Percentiles rank a stretch among this genome's conserved stretches.
Conservation (phyloP, 2,113 vertebrate genomes). For the Orycteropus afer region DNA sequence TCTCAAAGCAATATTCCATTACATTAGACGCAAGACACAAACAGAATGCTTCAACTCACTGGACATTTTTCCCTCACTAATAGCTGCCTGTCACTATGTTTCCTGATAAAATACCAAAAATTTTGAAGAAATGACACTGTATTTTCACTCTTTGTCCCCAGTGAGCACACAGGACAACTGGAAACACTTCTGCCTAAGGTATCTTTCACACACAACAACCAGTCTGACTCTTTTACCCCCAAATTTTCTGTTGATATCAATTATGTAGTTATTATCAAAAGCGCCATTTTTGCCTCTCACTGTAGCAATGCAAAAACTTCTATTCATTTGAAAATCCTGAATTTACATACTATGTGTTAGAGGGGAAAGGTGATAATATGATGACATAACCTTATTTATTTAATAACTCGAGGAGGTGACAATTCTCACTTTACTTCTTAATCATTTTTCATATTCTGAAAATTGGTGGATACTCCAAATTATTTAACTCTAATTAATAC, state of each 20-base stretch:
- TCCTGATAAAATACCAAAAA: not conserved
- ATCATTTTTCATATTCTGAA: not conserved
- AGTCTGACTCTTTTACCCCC: not conserved
- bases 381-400: slow-evolving; percentile 18
- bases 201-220: not conserved
- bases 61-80: not conserved
- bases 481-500: not conserved
- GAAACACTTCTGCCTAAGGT: not conserved
- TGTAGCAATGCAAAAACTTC: not conserved
- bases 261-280: not conserved
- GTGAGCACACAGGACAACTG: not conserved
- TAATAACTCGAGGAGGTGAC: not conserved
- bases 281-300: not conserved
- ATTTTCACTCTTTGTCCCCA: not conserved
- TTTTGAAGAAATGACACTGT: not conserved
- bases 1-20: not conserved
- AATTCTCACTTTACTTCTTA: not conserved
- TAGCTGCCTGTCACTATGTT: not conserved
- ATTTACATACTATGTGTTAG: not conserved
- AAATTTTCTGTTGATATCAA: not conserved
- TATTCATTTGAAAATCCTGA: not conserved
- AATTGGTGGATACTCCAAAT: not conserved
- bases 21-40: not conserved
- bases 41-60: not conserved
- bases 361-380: not conserved